phyloP scores from a whole-genome alignment of 2,888 invertebrate species.

The Steinernema scapterisci region DNA sequence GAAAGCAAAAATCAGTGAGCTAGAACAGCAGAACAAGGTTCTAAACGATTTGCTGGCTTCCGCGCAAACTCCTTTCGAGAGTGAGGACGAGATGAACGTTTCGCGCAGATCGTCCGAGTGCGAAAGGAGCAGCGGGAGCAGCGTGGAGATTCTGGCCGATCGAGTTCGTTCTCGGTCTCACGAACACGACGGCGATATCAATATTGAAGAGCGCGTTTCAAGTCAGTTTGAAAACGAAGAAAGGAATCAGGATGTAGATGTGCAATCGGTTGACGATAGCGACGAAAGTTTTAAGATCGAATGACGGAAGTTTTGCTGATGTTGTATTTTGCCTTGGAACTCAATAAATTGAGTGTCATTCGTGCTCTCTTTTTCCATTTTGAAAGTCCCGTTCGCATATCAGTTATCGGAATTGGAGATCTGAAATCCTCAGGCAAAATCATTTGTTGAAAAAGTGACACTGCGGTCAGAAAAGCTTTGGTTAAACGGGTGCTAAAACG shows the following conservation, averaged over 20 bases:
- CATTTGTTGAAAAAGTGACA: too few relatives aligned
- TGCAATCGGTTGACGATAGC: neutral
- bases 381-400: neutral
- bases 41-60: too few relatives aligned
- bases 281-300: neutral
- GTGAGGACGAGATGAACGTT: neutral
- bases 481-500: too few relatives aligned
- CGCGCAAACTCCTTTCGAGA: too few relatives aligned
- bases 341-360: too few relatives aligned
- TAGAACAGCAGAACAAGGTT: neutral
- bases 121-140: too few relatives aligned
- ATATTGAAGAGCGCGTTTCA: neutral
- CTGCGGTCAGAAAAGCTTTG: too few relatives aligned
- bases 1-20: neutral
- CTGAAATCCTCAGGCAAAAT: too few relatives aligned
- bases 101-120: neutral
- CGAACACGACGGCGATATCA: neutral
- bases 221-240: neutral
- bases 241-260: neutral
- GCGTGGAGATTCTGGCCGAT: too few relatives aligned
- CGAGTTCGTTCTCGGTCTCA: neutral
- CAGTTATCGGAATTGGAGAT: slow-evolving; percentile 3
- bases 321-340: neutral
- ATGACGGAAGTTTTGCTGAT: neutral
- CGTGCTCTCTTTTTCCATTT: too few relatives aligned